Base-by-base conservation (phyloP, 2,113 vertebrate genomes). In the Menura novaehollandiae region DNA sequence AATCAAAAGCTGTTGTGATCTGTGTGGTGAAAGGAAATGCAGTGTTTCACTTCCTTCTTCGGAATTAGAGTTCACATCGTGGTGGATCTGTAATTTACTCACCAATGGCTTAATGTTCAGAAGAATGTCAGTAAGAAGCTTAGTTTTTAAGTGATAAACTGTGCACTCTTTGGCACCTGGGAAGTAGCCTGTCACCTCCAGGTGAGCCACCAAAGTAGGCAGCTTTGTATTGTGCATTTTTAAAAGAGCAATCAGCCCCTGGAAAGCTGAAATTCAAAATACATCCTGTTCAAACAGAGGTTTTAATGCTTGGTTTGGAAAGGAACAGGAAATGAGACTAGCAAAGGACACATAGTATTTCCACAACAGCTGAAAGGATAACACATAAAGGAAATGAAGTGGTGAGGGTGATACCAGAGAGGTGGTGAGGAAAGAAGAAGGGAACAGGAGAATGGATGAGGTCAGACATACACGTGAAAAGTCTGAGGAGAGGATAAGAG, bases 41-140 rank as follows among this genome's bases (percentile, higher is more conserved):
- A 41, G 9, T 20, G 17, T 67, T 72, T 85, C 32, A 11, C 37
- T 88, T 84, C 47, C 6, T 66, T n/a, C 39, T 64, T 64, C 2
- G 1, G n/a, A 53, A n/a, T 58, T 3, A 63, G 51, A 58, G 39
- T 52, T 88, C 17, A 11, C 30, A 17, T 79, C 0, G 0, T 19
- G 37, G 33, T 5, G 1, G 14, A 32, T 46, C 32, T 68, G 22
- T 69, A 28, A 66, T 67, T 74, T 76, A 32, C 12, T 86, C 20
- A 21, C 15, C 28, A 47, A 2, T 1, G 0, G 23, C 37, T 53
- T 56, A 3, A 56, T 6, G 21, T 19, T 69, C 21, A 35, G n/a
- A 47, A 91, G 21, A 55, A 37, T 55, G 47, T 62, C 32, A 2
- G 1, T 46, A 49, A 56, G 47, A 68, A 53, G 10, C 53, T 55